A percentile compares a stretch with the other conserved stretches of the same genome.
Conservation (phyloP, 2,888 invertebrate species). For the Ferrisia virgata region DNA sequence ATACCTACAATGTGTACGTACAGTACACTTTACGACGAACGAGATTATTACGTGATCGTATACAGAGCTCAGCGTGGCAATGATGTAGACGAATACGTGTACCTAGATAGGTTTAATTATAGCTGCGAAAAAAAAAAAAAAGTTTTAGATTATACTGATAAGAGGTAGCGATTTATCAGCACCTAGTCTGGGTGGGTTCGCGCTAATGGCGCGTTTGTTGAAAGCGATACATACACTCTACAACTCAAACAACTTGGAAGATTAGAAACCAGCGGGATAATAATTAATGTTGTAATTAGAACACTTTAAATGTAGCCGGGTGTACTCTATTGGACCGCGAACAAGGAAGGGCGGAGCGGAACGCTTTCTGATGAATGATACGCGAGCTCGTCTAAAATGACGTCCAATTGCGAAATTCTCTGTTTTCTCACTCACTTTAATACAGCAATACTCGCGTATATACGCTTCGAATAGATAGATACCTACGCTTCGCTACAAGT, state of each 20-base stretch:
- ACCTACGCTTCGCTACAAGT: no score
- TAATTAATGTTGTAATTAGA: constrained; percentile 43
- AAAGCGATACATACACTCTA: no score
- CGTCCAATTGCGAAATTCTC: neutral
- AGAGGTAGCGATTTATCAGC: constrained; percentile 13
- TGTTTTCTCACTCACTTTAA: neutral
- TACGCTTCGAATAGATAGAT: no score
- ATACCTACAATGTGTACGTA: neutral
- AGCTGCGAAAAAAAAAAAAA: constrained; percentile 5
- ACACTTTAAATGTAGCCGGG: neutral
- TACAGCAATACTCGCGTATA: no score
- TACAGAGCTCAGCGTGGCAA: no score
- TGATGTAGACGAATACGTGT: no score
- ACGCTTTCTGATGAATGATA: neutral
- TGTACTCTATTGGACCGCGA: neutral
- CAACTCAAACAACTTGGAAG: neutral
- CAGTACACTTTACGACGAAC: neutral
- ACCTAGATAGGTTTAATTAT: neutral
- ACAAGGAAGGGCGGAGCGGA: neutral
- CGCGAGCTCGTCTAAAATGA: neutral
- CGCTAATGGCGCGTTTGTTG: constrained; percentile 39
- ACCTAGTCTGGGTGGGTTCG: constrained; percentile 8
- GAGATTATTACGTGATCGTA: neutral
- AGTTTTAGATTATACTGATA: neutral
- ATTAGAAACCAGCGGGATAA: constrained; percentile 23